phyloP scores from a whole-genome alignment of 2,113 vertebrate species.

The Toxotes chatareus region DNA sequence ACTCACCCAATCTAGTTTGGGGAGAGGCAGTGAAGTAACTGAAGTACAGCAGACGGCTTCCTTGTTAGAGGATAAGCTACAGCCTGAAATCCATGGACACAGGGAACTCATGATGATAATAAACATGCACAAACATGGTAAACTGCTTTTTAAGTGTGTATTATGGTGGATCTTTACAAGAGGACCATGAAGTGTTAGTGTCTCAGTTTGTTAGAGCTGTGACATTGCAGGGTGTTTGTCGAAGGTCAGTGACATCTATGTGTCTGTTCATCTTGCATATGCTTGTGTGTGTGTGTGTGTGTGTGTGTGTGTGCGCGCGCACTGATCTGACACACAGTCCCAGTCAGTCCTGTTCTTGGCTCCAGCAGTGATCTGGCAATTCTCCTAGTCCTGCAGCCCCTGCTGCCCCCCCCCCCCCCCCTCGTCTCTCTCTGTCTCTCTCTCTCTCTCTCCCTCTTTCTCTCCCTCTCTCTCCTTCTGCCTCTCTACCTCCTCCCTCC shows the following conservation, averaged over 20 bases:
- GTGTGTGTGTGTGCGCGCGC: conserved; percentile 24
- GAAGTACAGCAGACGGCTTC: conserved; percentile 12
- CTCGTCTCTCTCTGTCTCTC: neutral
- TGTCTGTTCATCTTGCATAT: conserved; percentile 62
- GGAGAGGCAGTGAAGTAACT: neutral
- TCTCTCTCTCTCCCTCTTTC: conserved; percentile 34
- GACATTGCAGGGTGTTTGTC: conserved; percentile 58
- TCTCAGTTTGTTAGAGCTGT: conserved; percentile 30
- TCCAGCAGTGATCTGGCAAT: conserved; percentile 74
- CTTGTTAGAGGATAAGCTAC: conserved; percentile 17
- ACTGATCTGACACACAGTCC: conserved; percentile 69
- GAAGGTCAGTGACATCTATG: conserved; percentile 68
- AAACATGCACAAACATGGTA: neutral
- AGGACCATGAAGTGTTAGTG: neutral
- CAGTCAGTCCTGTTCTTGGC: conserved; percentile 79
- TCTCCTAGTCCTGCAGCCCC: conserved; percentile 70
- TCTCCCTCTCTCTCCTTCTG: conserved; percentile 26
- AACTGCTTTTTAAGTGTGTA: neutral
- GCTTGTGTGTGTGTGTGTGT: conserved; percentile 29
- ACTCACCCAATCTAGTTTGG: conserved; percentile 25
- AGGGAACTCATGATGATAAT: neutral
- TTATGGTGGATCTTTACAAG: neutral
- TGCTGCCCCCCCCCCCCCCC: conserved; percentile 23
- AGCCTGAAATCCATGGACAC: neutral
- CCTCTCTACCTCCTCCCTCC: conserved; percentile 19